These are phyloP conservation scores for Machimus rusticus DNA, from an alignment of 2,888 invertebrate genomes.

Conservation along the genomic window DNA sequence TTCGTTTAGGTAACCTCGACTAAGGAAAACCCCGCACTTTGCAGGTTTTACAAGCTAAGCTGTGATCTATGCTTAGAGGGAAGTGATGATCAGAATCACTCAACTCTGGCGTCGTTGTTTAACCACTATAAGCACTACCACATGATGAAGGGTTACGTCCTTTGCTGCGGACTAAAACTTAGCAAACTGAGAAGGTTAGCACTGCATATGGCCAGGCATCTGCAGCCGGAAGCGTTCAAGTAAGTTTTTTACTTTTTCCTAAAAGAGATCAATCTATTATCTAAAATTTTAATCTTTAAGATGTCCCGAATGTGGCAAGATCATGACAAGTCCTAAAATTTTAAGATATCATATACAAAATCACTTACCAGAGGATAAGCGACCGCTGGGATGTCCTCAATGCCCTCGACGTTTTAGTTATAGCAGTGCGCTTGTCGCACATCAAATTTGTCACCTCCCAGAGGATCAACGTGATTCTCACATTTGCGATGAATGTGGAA, in stretches of 20 bases:
- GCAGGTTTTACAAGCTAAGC: constrained; percentile 48
- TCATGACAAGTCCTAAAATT: constrained; percentile 50
- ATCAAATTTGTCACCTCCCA: constrained; percentile 49
- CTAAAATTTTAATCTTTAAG: neutral
- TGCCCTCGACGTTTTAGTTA: constrained; percentile 50
- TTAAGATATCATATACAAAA: constrained; percentile 50
- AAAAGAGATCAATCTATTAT: neutral
- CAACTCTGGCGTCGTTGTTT: constrained; percentile 41
- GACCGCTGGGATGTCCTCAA: constrained; percentile 48
- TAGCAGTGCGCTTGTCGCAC: constrained; percentile 47
- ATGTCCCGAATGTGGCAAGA: constrained; percentile 50
- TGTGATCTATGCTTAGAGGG: constrained; percentile 46
- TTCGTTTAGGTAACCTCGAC: neutral
- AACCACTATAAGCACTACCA: constrained; percentile 48
- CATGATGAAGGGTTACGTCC: constrained; percentile 49
- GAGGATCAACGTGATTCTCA: constrained; percentile 46
- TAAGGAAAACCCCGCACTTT: neutral
- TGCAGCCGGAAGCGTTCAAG: constrained; percentile 51
- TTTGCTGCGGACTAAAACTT: constrained; percentile 49
- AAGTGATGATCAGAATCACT: constrained; percentile 30
- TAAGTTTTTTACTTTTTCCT: neutral
- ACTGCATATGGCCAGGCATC: constrained; percentile 50
- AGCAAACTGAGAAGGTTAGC: constrained; percentile 48
- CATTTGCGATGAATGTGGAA: constrained; percentile 50
- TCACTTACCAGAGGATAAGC: constrained; percentile 50